Percentiles rank a stretch among this genome's conserved stretches.
Conservation (phyloP, 2,888 invertebrate species). For the Yponomeuta malinellus region DNA sequence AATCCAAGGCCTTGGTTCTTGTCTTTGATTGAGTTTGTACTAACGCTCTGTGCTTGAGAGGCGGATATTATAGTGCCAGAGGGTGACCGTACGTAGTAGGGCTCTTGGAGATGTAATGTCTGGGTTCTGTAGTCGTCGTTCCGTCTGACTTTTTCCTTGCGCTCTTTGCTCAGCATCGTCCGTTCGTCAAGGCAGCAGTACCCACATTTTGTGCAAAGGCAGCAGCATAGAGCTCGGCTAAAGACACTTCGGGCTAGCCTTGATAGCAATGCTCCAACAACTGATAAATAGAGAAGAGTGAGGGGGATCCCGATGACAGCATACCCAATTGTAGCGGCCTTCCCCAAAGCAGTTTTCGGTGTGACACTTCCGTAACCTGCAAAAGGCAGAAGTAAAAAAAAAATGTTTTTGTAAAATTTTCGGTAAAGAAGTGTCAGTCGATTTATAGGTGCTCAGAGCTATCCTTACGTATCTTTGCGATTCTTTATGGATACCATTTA, state of each 20-base stretch:
- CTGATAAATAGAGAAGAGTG: slow-evolving; percentile 90
- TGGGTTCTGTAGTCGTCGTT: slow-evolving; percentile 79
- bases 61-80: slow-evolving; percentile 72
- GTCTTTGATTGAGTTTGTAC: slow-evolving; percentile 62
- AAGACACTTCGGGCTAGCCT: slow-evolving; percentile 88
- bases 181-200: slow-evolving; percentile 91
- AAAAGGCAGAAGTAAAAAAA: slow-evolving; percentile 28
- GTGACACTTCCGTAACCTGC: slow-evolving; percentile 95
- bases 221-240: slow-evolving; percentile 88
- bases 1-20: slow-evolving; percentile 60
- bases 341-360: slow-evolving; percentile 92
- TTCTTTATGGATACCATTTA: no score
- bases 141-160: slow-evolving; percentile 84
- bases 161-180: slow-evolving; percentile 87
- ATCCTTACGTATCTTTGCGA: no score
- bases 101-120: slow-evolving; percentile 80
- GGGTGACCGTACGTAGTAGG: slow-evolving; percentile 79
- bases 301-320: slow-evolving; percentile 92
- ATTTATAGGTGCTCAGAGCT: no score
- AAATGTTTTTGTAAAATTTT: no score
- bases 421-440: no score
- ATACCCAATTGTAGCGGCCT: slow-evolving; percentile 93
- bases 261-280: slow-evolving; percentile 89
- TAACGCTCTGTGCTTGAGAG: slow-evolving; percentile 64
- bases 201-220: slow-evolving; percentile 91